These are phyloP conservation scores for Brachionus plicatilis DNA, from an alignment of 1,140 invertebrate species.

Conservation along the genomic window DNA sequence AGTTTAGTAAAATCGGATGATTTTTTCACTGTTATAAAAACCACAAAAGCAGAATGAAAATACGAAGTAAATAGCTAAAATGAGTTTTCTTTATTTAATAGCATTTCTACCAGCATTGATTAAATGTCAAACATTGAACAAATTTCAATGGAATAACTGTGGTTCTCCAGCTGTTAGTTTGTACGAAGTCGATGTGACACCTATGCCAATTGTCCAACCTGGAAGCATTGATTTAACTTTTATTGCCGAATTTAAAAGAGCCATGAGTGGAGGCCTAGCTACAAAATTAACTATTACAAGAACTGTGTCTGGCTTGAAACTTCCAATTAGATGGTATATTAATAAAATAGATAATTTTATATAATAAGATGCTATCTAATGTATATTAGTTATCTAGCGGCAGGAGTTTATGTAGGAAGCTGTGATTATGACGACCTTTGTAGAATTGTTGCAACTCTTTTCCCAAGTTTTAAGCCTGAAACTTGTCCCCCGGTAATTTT, in stretches of 20 bases:
- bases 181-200: neutral
- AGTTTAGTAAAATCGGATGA: neutral
- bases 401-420: constrained; percentile 29
- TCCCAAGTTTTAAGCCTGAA: constrained; percentile 11
- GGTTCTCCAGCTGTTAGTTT: neutral
- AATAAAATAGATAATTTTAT: neutral
- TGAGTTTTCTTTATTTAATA: neutral
- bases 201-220: constrained; percentile 38
- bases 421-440: constrained; percentile 35
- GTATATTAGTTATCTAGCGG: constrained; percentile 14
- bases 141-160: constrained; percentile 37
- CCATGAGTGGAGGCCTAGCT: neutral
- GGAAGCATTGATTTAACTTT: constrained; percentile 9
- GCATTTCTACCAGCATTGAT: neutral
- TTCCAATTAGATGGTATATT: constrained; percentile 34
- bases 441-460: neutral
- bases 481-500: constrained; percentile 5
- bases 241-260: constrained; percentile 11
- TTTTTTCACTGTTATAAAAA: neutral
- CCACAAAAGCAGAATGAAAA: neutral
- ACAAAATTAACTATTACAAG: neutral
- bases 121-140: constrained; percentile 15
- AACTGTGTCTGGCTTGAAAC: constrained; percentile 19
- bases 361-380: neutral
- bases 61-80: neutral